Evolutionary conservation across 2,888 invertebrate species (phyloP).

Genomic region (Orchesellides sinensis): DNA sequence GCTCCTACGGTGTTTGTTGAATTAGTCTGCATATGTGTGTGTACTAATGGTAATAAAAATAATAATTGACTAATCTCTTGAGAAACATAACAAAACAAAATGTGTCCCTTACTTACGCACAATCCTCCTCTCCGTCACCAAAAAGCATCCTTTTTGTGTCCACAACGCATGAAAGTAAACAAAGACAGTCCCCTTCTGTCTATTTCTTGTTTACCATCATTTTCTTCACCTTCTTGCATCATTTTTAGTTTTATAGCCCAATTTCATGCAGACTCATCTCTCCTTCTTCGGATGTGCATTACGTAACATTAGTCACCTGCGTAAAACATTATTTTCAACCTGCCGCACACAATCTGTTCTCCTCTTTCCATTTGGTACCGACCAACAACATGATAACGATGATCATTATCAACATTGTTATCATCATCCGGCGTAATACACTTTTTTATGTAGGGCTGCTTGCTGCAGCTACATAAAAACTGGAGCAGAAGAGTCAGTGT

Average conservation of each 20-base stretch:
- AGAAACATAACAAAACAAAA: conserved; percentile 30
- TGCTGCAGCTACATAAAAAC: not conserved
- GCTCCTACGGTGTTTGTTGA: not conserved
- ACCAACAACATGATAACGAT: conserved; percentile 8
- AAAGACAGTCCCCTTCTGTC: conserved; percentile 7
- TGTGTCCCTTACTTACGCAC: not conserved
- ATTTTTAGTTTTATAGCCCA: conserved; percentile 5
- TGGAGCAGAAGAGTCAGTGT: conserved; percentile 21
- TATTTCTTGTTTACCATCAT: conserved; percentile 4
- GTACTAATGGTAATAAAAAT: conserved; percentile 9
- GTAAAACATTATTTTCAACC: conserved; percentile 29
- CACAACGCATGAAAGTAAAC: not conserved
- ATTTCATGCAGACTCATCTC: conserved; percentile 26
- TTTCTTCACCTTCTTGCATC: not conserved
- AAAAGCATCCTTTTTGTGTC: too few species aligned
- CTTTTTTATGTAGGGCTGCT: not conserved
- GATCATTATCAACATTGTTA: not conserved
- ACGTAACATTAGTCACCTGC: not conserved
- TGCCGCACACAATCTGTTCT: conserved; percentile 45
- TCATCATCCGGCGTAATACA: conserved; percentile 18
- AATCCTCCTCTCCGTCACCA: too few species aligned
- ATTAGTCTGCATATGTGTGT: too few species aligned
- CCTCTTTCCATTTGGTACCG: too few species aligned
- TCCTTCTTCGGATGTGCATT: not conserved
- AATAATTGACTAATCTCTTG: conserved; percentile 53